phyloP scores from a whole-genome alignment of 1,140 invertebrate genomes.

The Drosophila lacteicornis region DNA sequence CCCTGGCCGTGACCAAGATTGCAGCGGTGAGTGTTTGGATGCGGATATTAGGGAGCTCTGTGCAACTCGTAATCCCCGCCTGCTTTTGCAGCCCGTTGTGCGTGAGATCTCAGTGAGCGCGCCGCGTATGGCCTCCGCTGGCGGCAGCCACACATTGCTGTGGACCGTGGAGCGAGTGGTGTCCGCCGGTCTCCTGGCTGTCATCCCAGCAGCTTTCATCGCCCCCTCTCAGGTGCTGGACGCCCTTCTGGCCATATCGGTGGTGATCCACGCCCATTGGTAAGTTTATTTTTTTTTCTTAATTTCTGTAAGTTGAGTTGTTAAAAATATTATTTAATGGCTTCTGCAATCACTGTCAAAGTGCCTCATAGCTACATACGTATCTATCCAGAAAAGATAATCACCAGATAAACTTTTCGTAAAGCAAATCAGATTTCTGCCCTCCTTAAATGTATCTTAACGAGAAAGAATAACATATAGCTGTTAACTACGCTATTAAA shows the following conservation, averaged over 20 bases:
- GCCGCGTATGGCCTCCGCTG: constrained; percentile 70
- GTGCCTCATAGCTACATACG: no score
- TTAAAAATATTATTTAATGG: no score
- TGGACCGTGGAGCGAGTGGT: constrained; percentile 90
- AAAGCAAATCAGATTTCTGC: no score
- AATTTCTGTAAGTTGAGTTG: no score
- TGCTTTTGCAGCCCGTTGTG: constrained; percentile 49
- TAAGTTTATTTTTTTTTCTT: constrained; percentile 26
- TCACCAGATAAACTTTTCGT: no score
- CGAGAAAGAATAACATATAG: no score
- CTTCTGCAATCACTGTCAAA: no score
- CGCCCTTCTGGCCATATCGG: constrained; percentile 87
- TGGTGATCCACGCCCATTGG: constrained; percentile 92
- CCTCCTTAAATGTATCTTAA: no score
- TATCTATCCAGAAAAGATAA: no score
- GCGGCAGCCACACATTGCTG: constrained; percentile 86
- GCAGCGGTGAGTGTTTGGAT: constrained; percentile 45
- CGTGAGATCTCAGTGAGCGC: constrained; percentile 70
- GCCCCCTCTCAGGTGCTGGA: constrained; percentile 88
- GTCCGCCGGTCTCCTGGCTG: constrained; percentile 86
- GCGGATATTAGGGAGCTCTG: neutral
- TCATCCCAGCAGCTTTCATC: constrained; percentile 88
- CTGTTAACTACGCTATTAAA: no score
- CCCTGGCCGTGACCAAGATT: constrained; percentile 56
- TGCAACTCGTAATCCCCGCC: neutral